Evolutionary conservation across 2,113 vertebrate species (phyloP), one percentile per base, ranked within the genome.

Genomic region (Anoura caudifer): DNA sequence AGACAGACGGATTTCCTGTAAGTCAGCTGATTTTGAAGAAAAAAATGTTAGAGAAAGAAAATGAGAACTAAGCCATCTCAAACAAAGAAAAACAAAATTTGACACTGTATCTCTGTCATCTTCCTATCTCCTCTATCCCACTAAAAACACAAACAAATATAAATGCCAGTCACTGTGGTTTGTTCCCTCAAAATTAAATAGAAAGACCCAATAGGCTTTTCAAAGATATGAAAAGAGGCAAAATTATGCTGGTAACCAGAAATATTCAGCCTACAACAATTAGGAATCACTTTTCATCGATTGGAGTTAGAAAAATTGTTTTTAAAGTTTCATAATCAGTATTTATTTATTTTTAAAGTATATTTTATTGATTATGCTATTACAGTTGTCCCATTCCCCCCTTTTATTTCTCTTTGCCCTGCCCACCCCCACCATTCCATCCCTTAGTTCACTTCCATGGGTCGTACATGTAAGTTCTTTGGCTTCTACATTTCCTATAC

Each of bases 1-100:
- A 96, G 90, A 81, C 73, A 90, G 82, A 94, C 47, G 36, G 97
- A 97, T 97, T 97, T 98, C 97, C 97, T 97, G 96, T 97, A 97
- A 97, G 94, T 86, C 92, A 91, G 91, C 24, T 95, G 90, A 97
- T 94, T 90, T 96, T 93, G 72, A 94, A 91, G 91, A 91, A 94
- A 97, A 92, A 88, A 90, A 89, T 24, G 87, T 86, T 63, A 95
- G 69, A 75, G 70, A 90, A 94, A 95, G 67, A 97, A 96, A 90
- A 95, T 72, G 93, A 97, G 93, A 96, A 95, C 82, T 95, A 92
- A 97, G 45, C 56, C 76, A 80, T 61, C 88, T 95, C 38, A 84
- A 61, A 82, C 15, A 61, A 81, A 80, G 73, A 81, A 93, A 95
- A 38, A 92, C 86, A 91, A 80, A 72, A 70, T n/a, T 77, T 41